phyloP scores from a whole-genome alignment of 2,113 vertebrate genomes.

The Arenaria interpres region DNA sequence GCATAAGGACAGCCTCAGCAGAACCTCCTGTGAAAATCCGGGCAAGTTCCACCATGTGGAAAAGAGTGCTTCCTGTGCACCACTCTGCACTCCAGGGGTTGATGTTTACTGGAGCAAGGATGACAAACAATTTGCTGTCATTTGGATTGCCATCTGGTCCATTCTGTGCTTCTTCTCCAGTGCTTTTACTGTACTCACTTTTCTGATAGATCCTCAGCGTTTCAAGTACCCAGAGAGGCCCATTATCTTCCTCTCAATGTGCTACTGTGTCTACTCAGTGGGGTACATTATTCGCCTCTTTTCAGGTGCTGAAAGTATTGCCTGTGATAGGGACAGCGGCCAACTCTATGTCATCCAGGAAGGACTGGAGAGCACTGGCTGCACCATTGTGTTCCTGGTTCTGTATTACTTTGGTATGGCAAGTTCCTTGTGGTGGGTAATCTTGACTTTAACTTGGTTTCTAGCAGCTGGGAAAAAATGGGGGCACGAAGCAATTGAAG shows the following conservation, averaged over 20 bases:
- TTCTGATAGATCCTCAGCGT: conserved; percentile 91
- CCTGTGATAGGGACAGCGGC: conserved; percentile 93
- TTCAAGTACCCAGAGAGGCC: conserved; percentile 97
- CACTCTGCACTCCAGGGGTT: conserved; percentile 88
- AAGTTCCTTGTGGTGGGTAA: conserved; percentile 97
- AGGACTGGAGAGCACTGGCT: conserved; percentile 95
- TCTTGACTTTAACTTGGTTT: conserved; percentile 95
- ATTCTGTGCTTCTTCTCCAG: conserved; percentile 95
- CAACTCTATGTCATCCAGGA: conserved; percentile 97
- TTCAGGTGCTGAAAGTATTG: conserved; percentile 90
- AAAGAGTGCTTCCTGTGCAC: conserved; percentile 92
- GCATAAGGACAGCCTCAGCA: conserved; percentile 77
- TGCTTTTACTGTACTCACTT: conserved; percentile 96
- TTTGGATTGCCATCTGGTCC: conserved; percentile 96
- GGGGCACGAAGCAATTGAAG: conserved; percentile 98
- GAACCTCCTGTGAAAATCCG: conserved; percentile 83
- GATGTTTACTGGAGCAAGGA: conserved; percentile 96
- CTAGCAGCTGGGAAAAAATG: conserved; percentile 96
- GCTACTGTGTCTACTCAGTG: conserved; percentile 95
- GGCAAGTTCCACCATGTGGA: conserved; percentile 97
- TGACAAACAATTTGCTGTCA: conserved; percentile 91
- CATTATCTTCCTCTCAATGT: conserved; percentile 98
- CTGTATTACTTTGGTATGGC: conserved; percentile 99
- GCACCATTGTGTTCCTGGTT: conserved; percentile 95
- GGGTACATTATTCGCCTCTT: conserved; percentile 96